Evolutionary conservation across 2,113 vertebrate species (phyloP).

Genomic region (Scopus umbretta): DNA sequence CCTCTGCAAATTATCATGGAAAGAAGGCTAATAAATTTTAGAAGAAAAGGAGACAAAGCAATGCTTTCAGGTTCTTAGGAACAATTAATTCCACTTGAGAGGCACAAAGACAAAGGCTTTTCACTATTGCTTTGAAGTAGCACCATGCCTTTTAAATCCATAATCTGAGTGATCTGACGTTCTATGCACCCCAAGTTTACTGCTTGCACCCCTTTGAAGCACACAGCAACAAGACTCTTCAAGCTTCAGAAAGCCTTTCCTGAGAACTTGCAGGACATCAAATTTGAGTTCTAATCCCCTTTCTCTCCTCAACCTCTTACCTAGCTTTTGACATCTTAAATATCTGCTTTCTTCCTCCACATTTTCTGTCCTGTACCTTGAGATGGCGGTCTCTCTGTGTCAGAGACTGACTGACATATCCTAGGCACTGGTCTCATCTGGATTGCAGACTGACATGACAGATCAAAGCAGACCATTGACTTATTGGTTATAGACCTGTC

Average conservation of each 20-base stretch:
- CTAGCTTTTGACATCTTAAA: not conserved
- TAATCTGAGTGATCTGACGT: not conserved
- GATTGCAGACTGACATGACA: not conserved
- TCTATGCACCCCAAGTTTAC: not conserved
- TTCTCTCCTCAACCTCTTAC: not conserved
- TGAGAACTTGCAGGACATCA: not conserved
- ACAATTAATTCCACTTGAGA: not conserved
- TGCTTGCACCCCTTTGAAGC: not conserved
- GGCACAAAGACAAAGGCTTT: not conserved
- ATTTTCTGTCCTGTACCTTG: not conserved
- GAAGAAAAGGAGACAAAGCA: not conserved
- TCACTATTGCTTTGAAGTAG: not conserved
- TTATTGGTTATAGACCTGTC: not conserved
- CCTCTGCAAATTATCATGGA: not conserved
- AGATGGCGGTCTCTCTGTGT: not conserved
- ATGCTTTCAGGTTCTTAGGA: not conserved
- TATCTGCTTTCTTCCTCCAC: not conserved
- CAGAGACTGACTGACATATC: not conserved
- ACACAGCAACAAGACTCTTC: not conserved
- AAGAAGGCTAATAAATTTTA: not conserved
- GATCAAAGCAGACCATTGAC: not conserved
- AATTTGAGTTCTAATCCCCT: not conserved
- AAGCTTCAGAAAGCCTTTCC: not conserved
- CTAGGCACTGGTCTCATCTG: not conserved
- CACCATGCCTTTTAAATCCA: not conserved